Base-by-base conservation (phyloP, 2,888 invertebrate species). In the Torymus aiolomorphi region DNA sequence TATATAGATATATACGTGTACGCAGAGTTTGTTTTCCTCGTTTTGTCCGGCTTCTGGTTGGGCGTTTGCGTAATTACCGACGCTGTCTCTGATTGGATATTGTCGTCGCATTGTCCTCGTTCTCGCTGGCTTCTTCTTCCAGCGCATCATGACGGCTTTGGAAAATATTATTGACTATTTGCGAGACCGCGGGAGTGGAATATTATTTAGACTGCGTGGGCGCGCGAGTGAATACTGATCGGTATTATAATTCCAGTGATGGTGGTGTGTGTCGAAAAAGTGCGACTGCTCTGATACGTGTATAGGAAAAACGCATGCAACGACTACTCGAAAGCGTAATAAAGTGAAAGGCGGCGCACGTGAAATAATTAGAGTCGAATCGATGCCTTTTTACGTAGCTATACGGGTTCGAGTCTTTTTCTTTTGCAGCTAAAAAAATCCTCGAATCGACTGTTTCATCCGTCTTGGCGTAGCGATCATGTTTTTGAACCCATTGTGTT, bases 401-500 rank as follows among this genome's bases (percentile, higher is more conserved):
- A 31, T 31, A 31, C 31, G 31, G 65, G 18, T 51, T n/a, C 12
- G 11, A 18, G 12, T 65, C 51, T 65, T 16, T 51, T 16, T 51
- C 18, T 14, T 12, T 13, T 24, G 13, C 1, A 2, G 5, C 5
- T 62, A 31, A n/a, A 62, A 62, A n/a, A 62, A 62, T 62, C 42
- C 0, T 14, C 18, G n/a, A 13, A 4, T 57, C 20, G 49, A 72
- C 59, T 24, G 62, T 72, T 63, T 72, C 62, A 72, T 62, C 51
- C 24, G 52, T 42, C 49, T 49, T 18, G 16, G 73, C 31, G 5
- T 56, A 51, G 59, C 31, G 12, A 57, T 20, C 20, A 2, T 56
- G 56, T 74, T 74, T 74, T 42, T 42, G 13, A 54, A 73, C 14
- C 42, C 56, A 65, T 65, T 74, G 42, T 74, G 42, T 74, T 74